Percentiles rank a stretch among this genome's conserved stretches.
Conservation (phyloP, 1,140 invertebrate genomes). For the Papilio glaucus region DNA sequence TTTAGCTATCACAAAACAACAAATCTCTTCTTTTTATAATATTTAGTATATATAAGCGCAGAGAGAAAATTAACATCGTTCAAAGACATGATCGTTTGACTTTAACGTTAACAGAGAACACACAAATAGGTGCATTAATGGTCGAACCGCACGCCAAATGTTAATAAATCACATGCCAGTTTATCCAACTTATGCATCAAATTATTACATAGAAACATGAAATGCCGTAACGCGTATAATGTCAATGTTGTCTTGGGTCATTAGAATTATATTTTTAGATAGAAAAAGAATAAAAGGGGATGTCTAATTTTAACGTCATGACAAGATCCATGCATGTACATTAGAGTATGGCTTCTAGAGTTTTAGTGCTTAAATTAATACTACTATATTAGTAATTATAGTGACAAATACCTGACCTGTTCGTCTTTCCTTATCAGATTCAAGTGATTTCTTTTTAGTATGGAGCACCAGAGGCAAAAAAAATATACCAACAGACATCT, state of each 20-base stretch:
- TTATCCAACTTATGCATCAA: slow-evolving; percentile 19
- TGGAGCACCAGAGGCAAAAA: too few relatives aligned
- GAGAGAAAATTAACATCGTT: slow-evolving; percentile 21
- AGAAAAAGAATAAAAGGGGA: too few relatives aligned
- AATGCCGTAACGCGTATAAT: slow-evolving; percentile 18
- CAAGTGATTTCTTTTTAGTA: too few relatives aligned
- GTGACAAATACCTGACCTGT: too few relatives aligned
- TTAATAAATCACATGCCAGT: slow-evolving; percentile 22
- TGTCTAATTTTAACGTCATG: too few relatives aligned
- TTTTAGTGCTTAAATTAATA: too few relatives aligned
- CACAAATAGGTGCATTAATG: slow-evolving; percentile 22
- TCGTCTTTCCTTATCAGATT: too few relatives aligned
- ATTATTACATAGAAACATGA: slow-evolving; percentile 20
- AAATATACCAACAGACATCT: too few relatives aligned
- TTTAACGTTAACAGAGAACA: not conserved
- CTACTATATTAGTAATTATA: too few relatives aligned
- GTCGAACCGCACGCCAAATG: slow-evolving; percentile 5
- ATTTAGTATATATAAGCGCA: not conserved
- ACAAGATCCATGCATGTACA: too few relatives aligned
- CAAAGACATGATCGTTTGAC: slow-evolving; percentile 13
- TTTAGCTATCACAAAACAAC: too few relatives aligned
- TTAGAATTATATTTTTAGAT: not conserved
- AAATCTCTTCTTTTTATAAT: not conserved
- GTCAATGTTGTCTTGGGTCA: not conserved
- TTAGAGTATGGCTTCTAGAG: too few relatives aligned